Evolutionary conservation across 2,888 invertebrate species (phyloP).

Genomic region (Hydrotaea diabolus): DNA sequence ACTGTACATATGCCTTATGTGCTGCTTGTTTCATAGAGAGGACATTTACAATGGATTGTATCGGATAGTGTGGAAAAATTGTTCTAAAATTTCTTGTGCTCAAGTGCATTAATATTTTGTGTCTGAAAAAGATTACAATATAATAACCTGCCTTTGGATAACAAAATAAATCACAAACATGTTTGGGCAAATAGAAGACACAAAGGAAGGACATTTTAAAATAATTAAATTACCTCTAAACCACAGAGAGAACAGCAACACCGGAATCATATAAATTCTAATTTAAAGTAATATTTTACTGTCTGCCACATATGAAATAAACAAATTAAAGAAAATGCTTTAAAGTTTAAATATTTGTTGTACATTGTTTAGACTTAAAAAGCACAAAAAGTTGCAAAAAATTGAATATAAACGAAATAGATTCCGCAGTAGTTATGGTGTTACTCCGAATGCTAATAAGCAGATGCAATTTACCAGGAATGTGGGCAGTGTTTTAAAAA

Average conservation of each 20-base stretch:
- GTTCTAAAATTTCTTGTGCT: slow-evolving; percentile 9
- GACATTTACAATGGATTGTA: neutral
- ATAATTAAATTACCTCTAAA: slow-evolving; percentile 24
- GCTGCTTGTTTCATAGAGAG: neutral
- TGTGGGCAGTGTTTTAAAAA: too few relatives aligned
- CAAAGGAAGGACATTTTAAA: slow-evolving; percentile 12
- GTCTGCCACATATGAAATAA: neutral
- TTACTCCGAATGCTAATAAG: too few relatives aligned
- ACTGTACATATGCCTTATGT: too few relatives aligned
- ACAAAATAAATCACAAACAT: slow-evolving; percentile 21
- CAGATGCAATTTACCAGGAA: too few relatives aligned
- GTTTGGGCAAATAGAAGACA: slow-evolving; percentile 1
- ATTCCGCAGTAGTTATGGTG: too few relatives aligned
- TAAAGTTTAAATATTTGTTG: too few relatives aligned
- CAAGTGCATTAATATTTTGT: slow-evolving; percentile 34
- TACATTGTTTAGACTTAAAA: too few relatives aligned
- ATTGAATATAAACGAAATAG: too few relatives aligned
- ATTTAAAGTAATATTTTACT: neutral
- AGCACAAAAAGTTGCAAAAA: too few relatives aligned
- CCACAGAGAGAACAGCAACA: neutral
- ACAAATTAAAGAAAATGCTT: neutral
- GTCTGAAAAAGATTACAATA: slow-evolving; percentile 31
- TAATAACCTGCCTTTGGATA: slow-evolving; percentile 11
- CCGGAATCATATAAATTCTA: neutral
- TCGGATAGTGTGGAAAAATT: neutral